Evolutionary conservation across 2,797 vertebrate species (phyloP).

Genomic region (Clarias pachynema): DNA sequence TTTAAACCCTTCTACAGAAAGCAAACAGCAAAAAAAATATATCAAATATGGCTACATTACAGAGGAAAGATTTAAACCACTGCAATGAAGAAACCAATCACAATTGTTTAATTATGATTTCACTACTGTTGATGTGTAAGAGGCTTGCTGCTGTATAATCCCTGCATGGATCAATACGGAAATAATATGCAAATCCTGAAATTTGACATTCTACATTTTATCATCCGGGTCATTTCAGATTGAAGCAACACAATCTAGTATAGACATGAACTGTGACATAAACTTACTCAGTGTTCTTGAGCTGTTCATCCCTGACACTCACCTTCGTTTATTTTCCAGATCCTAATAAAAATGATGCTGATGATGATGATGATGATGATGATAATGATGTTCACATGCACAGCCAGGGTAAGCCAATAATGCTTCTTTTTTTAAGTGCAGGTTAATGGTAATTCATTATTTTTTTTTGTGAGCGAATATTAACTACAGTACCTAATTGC

Average conservation of each 20-base stretch:
- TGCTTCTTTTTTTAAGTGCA: neutral
- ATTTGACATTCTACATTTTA: neutral
- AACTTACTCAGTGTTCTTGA: neutral
- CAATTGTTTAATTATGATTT: neutral
- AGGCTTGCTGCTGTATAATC: neutral
- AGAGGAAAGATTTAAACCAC: neutral
- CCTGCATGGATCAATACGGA: neutral
- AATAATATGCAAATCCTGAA: neutral
- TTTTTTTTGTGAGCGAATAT: neutral
- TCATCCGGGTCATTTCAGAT: neutral
- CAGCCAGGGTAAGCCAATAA: conserved; percentile 13
- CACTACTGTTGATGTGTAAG: neutral
- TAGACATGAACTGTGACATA: neutral
- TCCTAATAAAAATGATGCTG: conserved; percentile 3
- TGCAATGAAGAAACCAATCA: neutral
- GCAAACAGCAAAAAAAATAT: neutral
- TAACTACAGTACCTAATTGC: neutral
- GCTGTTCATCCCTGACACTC: conserved; percentile 14
- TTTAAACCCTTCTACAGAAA: neutral
- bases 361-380: neutral
- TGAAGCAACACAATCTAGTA: neutral
- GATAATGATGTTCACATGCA: conserved; percentile 21
- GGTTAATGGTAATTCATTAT: too few relatives aligned
- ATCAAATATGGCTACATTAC: neutral
- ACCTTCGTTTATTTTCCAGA: conserved; percentile 28